Evolutionary conservation across 2,797 vertebrate species (phyloP).

Genomic region (Nyctibius grandis): DNA sequence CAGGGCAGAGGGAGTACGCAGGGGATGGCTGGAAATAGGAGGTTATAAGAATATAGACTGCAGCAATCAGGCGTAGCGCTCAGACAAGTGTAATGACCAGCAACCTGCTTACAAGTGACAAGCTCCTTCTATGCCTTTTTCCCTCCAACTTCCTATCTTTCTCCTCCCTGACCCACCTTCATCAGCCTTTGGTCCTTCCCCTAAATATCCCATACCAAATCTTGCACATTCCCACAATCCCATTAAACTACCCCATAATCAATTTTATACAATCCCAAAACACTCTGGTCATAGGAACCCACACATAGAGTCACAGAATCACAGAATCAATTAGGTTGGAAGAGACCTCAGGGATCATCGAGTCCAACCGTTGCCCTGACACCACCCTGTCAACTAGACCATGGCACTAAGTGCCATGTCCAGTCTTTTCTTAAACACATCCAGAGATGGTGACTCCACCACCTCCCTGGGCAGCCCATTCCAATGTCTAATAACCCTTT

Average conservation of each 20-base stretch:
- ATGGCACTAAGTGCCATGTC: no score
- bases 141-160: background rate
- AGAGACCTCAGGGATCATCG: no score
- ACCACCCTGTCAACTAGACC: no score
- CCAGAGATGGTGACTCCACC: no score
- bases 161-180: background rate
- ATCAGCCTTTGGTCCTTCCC: background rate
- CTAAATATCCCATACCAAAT: background rate
- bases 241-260: background rate
- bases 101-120: background rate
- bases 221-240: background rate
- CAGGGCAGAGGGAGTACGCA: background rate
- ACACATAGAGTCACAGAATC: accelerated
- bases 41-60: background rate
- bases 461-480: no score
- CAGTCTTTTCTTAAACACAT: no score
- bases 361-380: no score
- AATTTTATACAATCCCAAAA: background rate
- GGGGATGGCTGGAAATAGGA: background rate
- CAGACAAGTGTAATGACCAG: background rate
- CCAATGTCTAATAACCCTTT: no score
- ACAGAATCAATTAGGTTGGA: no score
- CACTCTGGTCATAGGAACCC: background rate
- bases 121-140: background rate
- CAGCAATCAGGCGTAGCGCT: accelerated